Conservation (phyloP, 1,140 invertebrate species). For the Gonioctena quinquepunctata region DNA sequence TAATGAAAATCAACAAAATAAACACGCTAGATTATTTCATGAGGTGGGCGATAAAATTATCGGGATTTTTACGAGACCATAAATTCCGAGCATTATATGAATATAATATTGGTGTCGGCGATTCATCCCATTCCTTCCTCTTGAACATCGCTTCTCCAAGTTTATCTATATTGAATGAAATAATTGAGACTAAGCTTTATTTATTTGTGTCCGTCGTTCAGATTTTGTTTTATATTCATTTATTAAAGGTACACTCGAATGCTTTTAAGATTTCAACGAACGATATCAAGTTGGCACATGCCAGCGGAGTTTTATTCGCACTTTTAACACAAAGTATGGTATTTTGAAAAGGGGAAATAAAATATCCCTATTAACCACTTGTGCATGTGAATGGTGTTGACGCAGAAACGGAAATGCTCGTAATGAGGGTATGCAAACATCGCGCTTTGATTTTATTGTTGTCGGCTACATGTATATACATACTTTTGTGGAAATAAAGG, state of each 20-base stretch:
- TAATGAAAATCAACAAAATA: background rate
- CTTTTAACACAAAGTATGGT: background rate
- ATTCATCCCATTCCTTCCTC: no score
- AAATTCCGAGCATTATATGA: background rate
- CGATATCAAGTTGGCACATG: background rate
- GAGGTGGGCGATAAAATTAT: constrained; percentile 4
- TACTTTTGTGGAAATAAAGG: no score
- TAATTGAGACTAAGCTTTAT: no score
- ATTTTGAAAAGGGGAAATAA: background rate
- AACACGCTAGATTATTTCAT: constrained; percentile 3
- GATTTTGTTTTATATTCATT: background rate
- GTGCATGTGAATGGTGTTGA: no score
- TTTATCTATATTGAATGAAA: no score
- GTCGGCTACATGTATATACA: no score
- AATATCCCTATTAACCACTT: no score
- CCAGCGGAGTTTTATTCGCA: background rate
- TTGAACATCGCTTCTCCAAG: no score
- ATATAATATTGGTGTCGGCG: background rate
- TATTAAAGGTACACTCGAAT: background rate
- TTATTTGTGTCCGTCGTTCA: background rate
- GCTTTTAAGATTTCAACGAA: background rate
- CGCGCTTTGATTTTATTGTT: no score
- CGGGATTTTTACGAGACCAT: background rate
- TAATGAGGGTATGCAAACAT: no score
- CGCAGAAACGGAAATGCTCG: no score